Percentiles rank a stretch among this genome's conserved stretches.
Evolutionary conservation across 2,113 vertebrate species (phyloP).

Genomic region (Cyanoderma ruficeps): DNA sequence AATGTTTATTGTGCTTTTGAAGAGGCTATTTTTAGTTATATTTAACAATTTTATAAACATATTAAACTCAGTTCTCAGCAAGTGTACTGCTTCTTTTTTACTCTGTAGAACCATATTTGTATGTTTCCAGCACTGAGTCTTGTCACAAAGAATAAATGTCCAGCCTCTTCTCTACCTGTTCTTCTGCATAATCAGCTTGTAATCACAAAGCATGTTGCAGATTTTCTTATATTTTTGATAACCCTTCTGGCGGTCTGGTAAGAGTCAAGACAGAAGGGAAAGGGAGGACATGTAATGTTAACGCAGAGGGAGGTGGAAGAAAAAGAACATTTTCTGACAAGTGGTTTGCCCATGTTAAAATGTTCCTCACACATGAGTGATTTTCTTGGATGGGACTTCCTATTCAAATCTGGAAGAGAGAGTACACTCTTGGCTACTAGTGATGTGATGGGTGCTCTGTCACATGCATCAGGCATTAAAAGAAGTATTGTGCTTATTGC

Average conservation of each 20-base stretch:
- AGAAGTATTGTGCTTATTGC: not conserved
- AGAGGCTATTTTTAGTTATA: conserved; percentile 44
- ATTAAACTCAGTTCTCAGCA: conserved; percentile 32
- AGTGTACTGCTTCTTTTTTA: not conserved
- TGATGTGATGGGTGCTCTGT: not conserved
- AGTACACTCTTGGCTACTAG: not conserved
- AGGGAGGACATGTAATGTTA: not conserved
- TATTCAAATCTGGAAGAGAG: not conserved
- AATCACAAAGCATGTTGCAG: conserved; percentile 42
- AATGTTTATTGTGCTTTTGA: not conserved
- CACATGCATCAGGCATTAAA: not conserved
- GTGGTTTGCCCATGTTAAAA: conserved; percentile 40
- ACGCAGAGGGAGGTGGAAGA: not conserved
- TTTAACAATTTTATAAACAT: conserved; percentile 25
- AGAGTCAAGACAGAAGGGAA: not conserved
- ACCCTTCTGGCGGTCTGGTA: not conserved
- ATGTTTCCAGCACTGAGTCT: conserved; percentile 24
- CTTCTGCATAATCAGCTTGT: conserved; percentile 49
- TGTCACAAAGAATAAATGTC: conserved; percentile 27
- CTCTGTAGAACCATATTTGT: conserved; percentile 30
- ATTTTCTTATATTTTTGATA: conserved; percentile 44
- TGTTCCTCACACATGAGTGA: not conserved
- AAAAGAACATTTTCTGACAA: conserved; percentile 56
- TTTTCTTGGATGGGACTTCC: conserved; percentile 7
- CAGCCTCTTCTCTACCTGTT: conserved; percentile 56